phyloP scores from a whole-genome alignment of 2,797 vertebrate species.

The Acipenser ruthenus region DNA sequence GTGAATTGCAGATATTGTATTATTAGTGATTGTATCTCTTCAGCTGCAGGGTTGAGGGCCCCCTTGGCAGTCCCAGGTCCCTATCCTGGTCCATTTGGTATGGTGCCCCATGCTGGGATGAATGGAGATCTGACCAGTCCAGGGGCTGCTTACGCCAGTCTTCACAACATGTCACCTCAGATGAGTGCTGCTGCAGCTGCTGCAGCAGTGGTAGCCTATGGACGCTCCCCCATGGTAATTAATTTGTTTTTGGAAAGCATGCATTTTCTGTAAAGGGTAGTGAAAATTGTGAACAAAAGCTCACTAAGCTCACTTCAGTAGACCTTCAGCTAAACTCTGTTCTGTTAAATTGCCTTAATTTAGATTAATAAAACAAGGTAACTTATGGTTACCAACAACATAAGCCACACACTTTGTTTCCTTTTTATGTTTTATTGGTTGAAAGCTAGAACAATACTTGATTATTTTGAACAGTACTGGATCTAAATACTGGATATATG shows the following conservation, averaged over 20 bases:
- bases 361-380: no score
- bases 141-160: conserved; percentile 75
- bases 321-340: no score
- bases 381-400: no score
- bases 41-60: conserved; percentile 82
- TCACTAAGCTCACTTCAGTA: no score
- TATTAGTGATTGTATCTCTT: conserved; percentile 4
- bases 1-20: not conserved
- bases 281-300: no score
- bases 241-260: not conserved
- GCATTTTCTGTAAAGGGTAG: no score
- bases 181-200: conserved; percentile 84
- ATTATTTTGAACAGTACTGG: no score
- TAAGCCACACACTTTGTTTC: no score
- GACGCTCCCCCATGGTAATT: conserved; percentile 85
- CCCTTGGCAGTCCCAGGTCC: conserved; percentile 82
- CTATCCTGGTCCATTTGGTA: conserved; percentile 81
- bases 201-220: conserved; percentile 80
- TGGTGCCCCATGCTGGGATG: conserved; percentile 83
- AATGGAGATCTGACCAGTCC: conserved; percentile 85
- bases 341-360: no score
- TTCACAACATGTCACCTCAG: conserved; percentile 93
- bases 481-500: no score
- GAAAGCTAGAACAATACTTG: no score
- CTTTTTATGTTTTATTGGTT: no score